Base-by-base conservation (phyloP, 2,888 invertebrate genomes). In the Leptinotarsa juncta region DNA sequence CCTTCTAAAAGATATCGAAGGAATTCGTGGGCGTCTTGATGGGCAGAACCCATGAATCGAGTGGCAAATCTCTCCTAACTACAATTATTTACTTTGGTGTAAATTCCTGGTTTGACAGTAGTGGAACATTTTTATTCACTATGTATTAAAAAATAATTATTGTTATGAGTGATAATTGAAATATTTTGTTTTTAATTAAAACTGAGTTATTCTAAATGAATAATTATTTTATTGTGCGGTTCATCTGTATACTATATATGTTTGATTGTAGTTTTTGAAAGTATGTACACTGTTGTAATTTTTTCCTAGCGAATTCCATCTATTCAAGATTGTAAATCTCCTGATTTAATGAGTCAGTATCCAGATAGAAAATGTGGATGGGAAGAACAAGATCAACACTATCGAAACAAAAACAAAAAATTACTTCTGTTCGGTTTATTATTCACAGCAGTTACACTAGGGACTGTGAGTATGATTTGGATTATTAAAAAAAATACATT, bases 381-480 rank as follows among this genome's bases (percentile, higher is more conserved):
- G 79, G 74, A 81, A 50, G 80, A 83, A 50, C 67, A 79, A 66
- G 77, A 81, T 69, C 70, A 68, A 50, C 76, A 75, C 65, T 23
- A 70, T 49, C 80, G 80, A 66, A 75, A 77, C 69, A 81, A 74
- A 74, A 79, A 80, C 65, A 80, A 81, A 77, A 80, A 75, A 67
- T 77, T 79, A 42, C 77, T 86, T 48, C 69, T 83, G 65, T 66
- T 85, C 51, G 82, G 86, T n/a, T 76, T 85, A 65, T 72, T 86
- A 15, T 77, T 84, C 69, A 79, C 85, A 16, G 83, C 85, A 51
- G 81, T 83, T 51, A 83, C 85, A 53, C 55, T 86, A 60, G 85
- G 83, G 51, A 83, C 82, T 57, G 85, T 86, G 80, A 80, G 83
- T 81, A 75, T 60, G 5, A 57, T 65, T 42, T 32, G n/a, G n/a